Evolutionary conservation across 2,113 vertebrate species (phyloP).

Genomic region (Lynx canadensis): DNA sequence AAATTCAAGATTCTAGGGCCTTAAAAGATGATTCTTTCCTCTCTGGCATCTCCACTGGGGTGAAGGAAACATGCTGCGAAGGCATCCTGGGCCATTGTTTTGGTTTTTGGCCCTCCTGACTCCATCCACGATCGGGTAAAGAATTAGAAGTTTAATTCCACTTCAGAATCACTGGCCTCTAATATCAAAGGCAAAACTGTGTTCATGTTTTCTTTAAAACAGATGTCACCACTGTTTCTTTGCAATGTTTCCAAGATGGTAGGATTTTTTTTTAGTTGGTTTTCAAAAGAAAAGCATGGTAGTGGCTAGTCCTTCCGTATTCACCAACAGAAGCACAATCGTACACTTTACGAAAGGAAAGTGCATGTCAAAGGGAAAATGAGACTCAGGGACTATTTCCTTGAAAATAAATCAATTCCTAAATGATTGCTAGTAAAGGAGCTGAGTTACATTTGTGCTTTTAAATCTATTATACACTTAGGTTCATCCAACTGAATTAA

Average conservation of each 20-base stretch:
- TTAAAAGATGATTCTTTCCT: not conserved
- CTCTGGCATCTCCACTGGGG: not conserved
- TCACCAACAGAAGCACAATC: not conserved
- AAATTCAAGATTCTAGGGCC: not conserved
- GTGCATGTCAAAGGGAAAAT: not conserved
- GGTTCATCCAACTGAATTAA: not conserved
- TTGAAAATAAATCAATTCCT: constrained; percentile 44
- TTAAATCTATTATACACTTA: constrained; percentile 9
- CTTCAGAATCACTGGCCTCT: not conserved
- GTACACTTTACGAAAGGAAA: constrained; percentile 1
- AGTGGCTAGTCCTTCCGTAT: not conserved
- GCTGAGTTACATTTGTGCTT: not conserved
- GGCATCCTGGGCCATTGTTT: not conserved
- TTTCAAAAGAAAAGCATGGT: constrained; percentile 14
- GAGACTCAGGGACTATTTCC: not conserved
- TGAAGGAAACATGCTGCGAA: not conserved
- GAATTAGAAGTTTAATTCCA: not conserved
- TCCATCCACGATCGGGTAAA: not conserved
- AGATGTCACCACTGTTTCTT: not conserved
- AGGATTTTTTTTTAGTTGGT: not conserved
- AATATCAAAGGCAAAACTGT: constrained; percentile 18
- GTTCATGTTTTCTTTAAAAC: not conserved
- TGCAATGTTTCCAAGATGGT: not conserved
- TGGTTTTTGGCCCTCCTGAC: not conserved
- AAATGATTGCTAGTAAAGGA: constrained; percentile 6